Conservation (phyloP, 2,888 invertebrate species). For the Coelopa pilipes region DNA sequence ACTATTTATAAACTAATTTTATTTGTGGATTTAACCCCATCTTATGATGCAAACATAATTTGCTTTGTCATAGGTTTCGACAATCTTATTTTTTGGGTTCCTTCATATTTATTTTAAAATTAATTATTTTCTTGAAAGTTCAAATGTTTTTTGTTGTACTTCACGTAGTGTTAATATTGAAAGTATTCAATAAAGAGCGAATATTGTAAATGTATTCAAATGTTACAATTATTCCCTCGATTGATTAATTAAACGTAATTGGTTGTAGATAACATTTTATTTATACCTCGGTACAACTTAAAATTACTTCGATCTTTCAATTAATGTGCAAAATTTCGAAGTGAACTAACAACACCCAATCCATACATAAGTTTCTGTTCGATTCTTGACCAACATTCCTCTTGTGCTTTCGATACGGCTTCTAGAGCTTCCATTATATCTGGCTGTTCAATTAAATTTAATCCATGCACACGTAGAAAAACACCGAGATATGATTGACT, state of each 20-base stretch:
- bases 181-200: background rate
- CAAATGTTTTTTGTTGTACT: slow-evolving; percentile 21
- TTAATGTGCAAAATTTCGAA: slow-evolving; percentile 71
- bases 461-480: slow-evolving; percentile 84
- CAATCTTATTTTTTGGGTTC: background rate
- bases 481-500: slow-evolving; percentile 89
- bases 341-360: slow-evolving; percentile 79
- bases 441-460: slow-evolving; percentile 70
- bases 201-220: too few species aligned
- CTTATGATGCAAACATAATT: too few species aligned
- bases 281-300: slow-evolving; percentile 3
- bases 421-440: slow-evolving; percentile 70
- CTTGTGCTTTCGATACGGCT: slow-evolving; percentile 72
- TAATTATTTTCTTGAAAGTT: slow-evolving; percentile 21
- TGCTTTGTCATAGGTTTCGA: background rate
- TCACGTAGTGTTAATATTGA: slow-evolving; percentile 26
- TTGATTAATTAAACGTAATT: slow-evolving; percentile 3
- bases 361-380: slow-evolving; percentile 79
- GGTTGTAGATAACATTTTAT: background rate
- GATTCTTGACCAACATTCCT: slow-evolving; percentile 74
- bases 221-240: too few species aligned
- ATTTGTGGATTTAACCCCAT: too few species aligned
- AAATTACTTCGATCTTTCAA: background rate
- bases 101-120: slow-evolving; percentile 37
- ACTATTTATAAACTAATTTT: too few species aligned